Evolutionary conservation across 2,888 invertebrate genomes (phyloP).

Genomic region (Pristionchus arcanus): DNA sequence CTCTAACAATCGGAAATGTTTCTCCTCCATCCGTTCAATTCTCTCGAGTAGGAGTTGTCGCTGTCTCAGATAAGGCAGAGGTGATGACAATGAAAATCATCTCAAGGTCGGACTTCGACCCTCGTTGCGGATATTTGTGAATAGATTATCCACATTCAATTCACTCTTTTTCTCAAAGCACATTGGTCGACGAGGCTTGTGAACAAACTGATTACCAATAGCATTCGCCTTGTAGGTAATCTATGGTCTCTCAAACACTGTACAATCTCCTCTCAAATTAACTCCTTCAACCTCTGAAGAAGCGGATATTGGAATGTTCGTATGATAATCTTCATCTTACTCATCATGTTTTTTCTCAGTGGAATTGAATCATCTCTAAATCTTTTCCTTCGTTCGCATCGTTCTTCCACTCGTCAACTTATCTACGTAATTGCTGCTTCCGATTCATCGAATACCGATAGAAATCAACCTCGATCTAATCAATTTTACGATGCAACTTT

Average conservation of each 20-base stretch:
- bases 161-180: not conserved
- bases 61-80: not conserved
- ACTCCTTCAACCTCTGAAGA: not conserved
- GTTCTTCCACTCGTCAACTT: slow-evolving; percentile 10
- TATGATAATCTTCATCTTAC: not conserved
- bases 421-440: slow-evolving; percentile 4
- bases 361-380: not conserved
- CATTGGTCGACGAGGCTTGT: no score
- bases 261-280: not conserved
- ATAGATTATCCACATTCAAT: not conserved
- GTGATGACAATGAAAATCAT: not conserved
- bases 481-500: not conserved
- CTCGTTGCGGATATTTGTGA: not conserved
- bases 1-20: not conserved
- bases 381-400: not conserved
- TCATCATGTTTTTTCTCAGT: not conserved
- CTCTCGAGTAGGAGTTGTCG: not conserved
- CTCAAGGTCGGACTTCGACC: not conserved
- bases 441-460: not conserved
- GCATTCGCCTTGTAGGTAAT: not conserved
- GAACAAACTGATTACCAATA: not conserved
- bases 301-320: not conserved
- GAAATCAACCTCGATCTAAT: slow-evolving; percentile 7
- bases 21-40: not conserved
- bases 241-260: not conserved